phyloP scores from a whole-genome alignment of 2,888 invertebrate genomes.

The Morpho helenor region DNA sequence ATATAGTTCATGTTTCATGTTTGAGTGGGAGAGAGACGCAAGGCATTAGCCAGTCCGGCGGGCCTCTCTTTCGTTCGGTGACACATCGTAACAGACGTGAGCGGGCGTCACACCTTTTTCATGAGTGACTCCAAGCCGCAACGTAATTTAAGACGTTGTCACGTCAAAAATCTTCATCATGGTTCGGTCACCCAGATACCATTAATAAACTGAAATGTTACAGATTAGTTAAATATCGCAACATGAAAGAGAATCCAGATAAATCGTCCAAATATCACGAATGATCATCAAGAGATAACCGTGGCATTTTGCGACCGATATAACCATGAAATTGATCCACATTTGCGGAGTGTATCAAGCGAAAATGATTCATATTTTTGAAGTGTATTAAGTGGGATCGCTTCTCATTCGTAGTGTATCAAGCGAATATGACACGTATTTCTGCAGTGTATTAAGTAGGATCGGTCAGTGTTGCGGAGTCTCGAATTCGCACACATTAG shows the following conservation, averaged over 20 bases:
- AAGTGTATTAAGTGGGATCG: constrained; percentile 6
- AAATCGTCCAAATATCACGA: constrained; percentile 1
- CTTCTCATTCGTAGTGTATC: constrained; percentile 2
- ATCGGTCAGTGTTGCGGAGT: too few species aligned
- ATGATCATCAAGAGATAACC: constrained; percentile 4
- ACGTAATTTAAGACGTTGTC: too few species aligned
- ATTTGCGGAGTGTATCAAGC: constrained; percentile 1
- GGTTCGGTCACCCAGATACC: too few species aligned
- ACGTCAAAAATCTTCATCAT: too few species aligned
- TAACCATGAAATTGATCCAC: background rate
- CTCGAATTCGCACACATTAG: constrained; percentile 1
- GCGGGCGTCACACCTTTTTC: too few species aligned
- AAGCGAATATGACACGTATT: constrained; percentile 6
- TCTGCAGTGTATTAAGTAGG: background rate
- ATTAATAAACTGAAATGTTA: too few species aligned
- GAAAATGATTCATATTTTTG: constrained; percentile 8
- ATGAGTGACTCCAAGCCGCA: too few species aligned
- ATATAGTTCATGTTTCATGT: too few species aligned
- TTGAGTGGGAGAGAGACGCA: too few species aligned
- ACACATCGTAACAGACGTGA: too few species aligned
- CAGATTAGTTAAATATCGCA: background rate
- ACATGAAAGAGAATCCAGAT: background rate
- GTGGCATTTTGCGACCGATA: background rate
- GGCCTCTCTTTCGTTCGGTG: too few species aligned
- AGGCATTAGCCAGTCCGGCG: too few species aligned